These are phyloP conservation scores for Ypsolopha scabrella DNA, from an alignment of 2,888 invertebrate genomes.

Conservation along the genomic window DNA sequence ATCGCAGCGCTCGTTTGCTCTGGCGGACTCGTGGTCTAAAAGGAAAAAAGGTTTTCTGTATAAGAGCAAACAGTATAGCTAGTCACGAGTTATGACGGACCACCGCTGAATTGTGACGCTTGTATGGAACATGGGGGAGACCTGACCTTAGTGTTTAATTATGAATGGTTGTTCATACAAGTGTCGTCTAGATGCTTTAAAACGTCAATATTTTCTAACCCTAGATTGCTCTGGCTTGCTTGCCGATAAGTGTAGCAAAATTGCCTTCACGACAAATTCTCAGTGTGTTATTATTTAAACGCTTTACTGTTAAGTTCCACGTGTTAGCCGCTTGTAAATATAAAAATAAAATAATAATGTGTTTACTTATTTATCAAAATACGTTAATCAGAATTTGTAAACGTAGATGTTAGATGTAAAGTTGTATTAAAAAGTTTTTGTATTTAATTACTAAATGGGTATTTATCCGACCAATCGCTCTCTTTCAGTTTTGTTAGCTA, in stretches of 20 bases:
- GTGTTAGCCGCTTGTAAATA: constrained; percentile 69
- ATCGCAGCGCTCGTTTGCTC: constrained; percentile 65
- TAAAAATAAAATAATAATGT: constrained; percentile 44
- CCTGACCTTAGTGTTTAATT: constrained; percentile 3
- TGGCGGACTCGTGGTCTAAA: constrained; percentile 61
- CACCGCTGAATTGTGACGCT: constrained; percentile 45
- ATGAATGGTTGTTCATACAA: not conserved
- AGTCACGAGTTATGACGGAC: constrained; percentile 62
- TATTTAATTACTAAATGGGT: constrained; percentile 58
- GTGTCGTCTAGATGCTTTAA: constrained; percentile 11
- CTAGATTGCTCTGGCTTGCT: constrained; percentile 45
- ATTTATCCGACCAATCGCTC: constrained; percentile 64
- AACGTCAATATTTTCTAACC: constrained; percentile 5
- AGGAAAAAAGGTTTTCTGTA: constrained; percentile 64
- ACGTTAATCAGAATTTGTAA: constrained; percentile 60
- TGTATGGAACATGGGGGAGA: constrained; percentile 9
- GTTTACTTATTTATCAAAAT: constrained; percentile 68
- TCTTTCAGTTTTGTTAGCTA: constrained; percentile 53
- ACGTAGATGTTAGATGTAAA: constrained; percentile 68
- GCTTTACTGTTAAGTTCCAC: constrained; percentile 63
- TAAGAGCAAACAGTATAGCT: constrained; percentile 59
- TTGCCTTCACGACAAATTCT: constrained; percentile 67
- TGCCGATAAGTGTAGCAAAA: constrained; percentile 56
- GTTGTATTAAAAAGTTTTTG: constrained; percentile 65
- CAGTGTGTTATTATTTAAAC: constrained; percentile 70